phyloP scores from a whole-genome alignment of 1,140 invertebrate species.

The Andricus grossulariae region DNA sequence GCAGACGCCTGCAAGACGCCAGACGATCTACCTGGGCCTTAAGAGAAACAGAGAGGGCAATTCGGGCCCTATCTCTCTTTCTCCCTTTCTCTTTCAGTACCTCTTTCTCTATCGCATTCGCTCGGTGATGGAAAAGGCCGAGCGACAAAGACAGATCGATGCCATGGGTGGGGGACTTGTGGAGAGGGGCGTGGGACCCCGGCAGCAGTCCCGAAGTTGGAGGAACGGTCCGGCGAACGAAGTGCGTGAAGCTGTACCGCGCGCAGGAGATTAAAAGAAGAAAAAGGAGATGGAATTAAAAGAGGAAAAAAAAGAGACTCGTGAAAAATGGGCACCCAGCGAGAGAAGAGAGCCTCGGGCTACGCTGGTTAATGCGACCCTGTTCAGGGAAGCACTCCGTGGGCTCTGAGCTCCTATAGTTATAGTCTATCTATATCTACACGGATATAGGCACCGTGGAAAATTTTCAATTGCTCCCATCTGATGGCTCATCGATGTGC shows the following conservation, averaged over 20 bases:
- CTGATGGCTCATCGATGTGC: constrained; percentile 27
- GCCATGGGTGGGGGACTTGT: not conserved
- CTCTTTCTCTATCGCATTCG: too few species aligned
- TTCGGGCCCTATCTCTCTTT: not conserved
- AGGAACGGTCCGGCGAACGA: constrained; percentile 48
- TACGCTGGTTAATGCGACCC: constrained; percentile 66
- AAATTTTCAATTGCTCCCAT: constrained; percentile 62
- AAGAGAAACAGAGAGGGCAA: constrained; percentile 39
- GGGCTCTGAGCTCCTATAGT: constrained; percentile 25
- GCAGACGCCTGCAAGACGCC: constrained; percentile 38
- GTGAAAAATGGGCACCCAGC: constrained; percentile 75
- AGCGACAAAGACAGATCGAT: constrained; percentile 13
- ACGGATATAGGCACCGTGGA: constrained; percentile 50
- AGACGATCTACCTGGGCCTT: constrained; percentile 28
- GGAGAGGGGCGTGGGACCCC: constrained; percentile 37
- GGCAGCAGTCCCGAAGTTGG: constrained; percentile 42
- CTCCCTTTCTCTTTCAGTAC: too few species aligned
- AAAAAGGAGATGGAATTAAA: constrained; percentile 69
- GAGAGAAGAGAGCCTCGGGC: constrained; percentile 70
- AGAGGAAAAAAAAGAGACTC: constrained; percentile 64
- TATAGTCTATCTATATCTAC: not conserved
- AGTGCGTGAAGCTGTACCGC: constrained; percentile 53
- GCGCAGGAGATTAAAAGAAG: constrained; percentile 45
- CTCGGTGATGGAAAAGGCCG: constrained; percentile 29
- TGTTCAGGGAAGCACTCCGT: constrained; percentile 63